Conservation (phyloP, 2,113 vertebrate genomes). For the Ameiurus melas region DNA sequence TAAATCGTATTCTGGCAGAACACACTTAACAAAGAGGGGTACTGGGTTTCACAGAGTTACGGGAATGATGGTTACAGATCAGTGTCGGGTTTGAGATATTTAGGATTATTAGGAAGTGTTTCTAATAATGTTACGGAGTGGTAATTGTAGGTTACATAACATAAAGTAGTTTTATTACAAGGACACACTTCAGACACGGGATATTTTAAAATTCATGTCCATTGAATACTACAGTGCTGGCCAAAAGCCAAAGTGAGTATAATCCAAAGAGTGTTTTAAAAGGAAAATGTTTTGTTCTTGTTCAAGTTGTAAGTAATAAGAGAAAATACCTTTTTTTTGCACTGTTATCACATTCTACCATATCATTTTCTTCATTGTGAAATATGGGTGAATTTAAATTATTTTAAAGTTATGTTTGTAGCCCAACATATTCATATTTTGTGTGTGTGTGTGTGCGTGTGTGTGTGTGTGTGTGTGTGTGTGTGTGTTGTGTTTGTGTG, state of each 20-base stretch:
- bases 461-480: no score
- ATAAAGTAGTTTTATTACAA: neutral
- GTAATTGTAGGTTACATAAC: neutral
- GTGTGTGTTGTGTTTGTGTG: neutral
- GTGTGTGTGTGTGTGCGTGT: neutral
- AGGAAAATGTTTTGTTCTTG: neutral
- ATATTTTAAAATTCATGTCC: neutral
- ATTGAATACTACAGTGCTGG: neutral
- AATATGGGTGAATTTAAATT: neutral
- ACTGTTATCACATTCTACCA: neutral
- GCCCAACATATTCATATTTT: neutral
- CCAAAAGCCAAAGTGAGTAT: neutral
- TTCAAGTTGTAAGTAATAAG: neutral
- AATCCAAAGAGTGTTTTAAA: slow-evolving; percentile 6
- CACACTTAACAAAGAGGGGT: slow-evolving; percentile 45
- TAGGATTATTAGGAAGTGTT: slow-evolving; percentile 35
- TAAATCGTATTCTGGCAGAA: slow-evolving; percentile 52
- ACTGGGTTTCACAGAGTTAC: slow-evolving; percentile 42
- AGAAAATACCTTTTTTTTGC: neutral
- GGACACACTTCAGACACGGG: no score
- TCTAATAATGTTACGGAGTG: slow-evolving; percentile 32
- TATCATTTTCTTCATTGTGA: neutral
- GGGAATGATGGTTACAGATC: slow-evolving; percentile 47
- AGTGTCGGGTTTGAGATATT: slow-evolving; percentile 44
- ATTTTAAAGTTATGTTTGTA: no score